These are phyloP conservation scores for Stenichneumon culpator DNA, from an alignment of 2,888 invertebrate genomes.

Conservation along the genomic window DNA sequence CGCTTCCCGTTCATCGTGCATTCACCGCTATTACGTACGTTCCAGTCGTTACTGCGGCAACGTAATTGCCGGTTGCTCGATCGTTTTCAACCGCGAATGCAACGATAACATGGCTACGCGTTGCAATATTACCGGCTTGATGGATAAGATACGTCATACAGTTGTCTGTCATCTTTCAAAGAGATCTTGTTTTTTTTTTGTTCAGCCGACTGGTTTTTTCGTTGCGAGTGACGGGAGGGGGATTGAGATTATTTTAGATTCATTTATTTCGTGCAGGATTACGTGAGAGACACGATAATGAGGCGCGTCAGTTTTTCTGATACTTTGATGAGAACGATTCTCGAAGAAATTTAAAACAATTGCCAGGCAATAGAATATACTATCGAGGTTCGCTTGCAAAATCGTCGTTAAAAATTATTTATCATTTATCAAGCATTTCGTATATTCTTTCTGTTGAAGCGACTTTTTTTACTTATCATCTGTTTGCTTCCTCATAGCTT, in stretches of 20 bases:
- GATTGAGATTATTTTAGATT: not conserved
- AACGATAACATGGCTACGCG: slow-evolving; percentile 54
- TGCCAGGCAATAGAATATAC: not conserved
- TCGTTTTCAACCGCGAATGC: slow-evolving; percentile 67
- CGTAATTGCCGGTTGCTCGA: slow-evolving; percentile 72
- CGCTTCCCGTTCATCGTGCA: slow-evolving; percentile 57
- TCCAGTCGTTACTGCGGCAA: slow-evolving; percentile 68
- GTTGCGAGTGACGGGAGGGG: slow-evolving; percentile 36
- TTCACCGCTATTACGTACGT: slow-evolving; percentile 60
- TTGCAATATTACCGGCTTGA: slow-evolving; percentile 22
- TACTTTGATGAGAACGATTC: not conserved
- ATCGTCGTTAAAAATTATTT: too few relatives aligned
- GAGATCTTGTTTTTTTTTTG: not conserved
- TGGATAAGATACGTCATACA: slow-evolving; percentile 42
- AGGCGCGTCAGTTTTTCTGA: not conserved
- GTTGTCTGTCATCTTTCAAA: slow-evolving; percentile 49
- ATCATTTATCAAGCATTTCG: too few relatives aligned
- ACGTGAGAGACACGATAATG: not conserved
- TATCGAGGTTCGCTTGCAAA: too few relatives aligned
- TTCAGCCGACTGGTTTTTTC: slow-evolving; percentile 50
- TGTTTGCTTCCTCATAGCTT: too few relatives aligned
- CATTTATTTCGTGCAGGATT: not conserved
- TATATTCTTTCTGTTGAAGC: too few relatives aligned
- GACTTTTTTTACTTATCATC: too few relatives aligned
- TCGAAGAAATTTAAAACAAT: not conserved